phyloP scores from a whole-genome alignment of 2,888 invertebrate species.

The Cantharis nigra region DNA sequence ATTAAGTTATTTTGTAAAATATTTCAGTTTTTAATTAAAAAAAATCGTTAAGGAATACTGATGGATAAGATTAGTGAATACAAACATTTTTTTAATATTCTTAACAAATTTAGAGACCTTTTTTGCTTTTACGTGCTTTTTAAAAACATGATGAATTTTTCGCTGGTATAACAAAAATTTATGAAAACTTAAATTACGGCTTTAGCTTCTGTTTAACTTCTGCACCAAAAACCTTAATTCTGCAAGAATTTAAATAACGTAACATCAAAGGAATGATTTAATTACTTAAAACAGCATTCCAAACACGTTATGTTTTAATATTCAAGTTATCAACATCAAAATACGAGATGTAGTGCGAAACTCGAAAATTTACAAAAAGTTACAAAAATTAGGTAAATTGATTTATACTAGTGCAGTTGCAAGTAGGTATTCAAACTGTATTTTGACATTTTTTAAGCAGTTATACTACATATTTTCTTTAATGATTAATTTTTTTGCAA shows the following conservation, averaged over 20 bases:
- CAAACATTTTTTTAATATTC: neutral
- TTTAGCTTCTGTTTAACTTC: neutral
- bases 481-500: neutral
- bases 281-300: neutral
- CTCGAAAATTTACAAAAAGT: neutral
- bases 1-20: neutral
- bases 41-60: neutral
- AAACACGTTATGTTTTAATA: neutral
- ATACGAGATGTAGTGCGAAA: neutral
- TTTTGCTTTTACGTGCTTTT: neutral
- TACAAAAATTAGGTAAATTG: neutral
- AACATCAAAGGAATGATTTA: neutral
- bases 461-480: neutral
- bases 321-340: neutral
- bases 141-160: neutral
- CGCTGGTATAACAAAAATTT: neutral
- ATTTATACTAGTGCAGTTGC: neutral
- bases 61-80: neutral
- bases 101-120: neutral
- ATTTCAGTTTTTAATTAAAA: neutral
- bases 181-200: neutral
- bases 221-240: neutral
- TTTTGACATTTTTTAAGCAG: neutral
- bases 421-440: neutral
- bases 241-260: neutral